phyloP scores from a whole-genome alignment of 1,140 invertebrate genomes.

The Drosophila triauraria region DNA sequence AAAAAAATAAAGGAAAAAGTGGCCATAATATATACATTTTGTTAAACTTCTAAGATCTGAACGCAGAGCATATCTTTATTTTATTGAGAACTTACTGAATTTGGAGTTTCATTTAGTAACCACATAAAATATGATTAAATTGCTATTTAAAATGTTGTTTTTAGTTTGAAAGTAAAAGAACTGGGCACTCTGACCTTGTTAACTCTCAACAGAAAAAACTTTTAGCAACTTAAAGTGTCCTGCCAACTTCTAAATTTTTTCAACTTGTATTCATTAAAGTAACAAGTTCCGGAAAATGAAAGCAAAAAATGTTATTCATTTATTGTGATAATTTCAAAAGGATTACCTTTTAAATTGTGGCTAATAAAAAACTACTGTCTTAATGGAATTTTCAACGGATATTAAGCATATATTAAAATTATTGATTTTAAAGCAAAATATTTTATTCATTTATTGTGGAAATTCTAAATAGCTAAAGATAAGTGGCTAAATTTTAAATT shows the following conservation, averaged over 20 bases:
- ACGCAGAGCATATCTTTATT: too few species aligned
- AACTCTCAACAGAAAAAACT: not conserved
- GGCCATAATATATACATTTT: not conserved
- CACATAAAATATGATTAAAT: not conserved
- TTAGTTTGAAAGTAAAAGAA: not conserved
- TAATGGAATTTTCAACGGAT: too few species aligned
- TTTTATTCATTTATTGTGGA: too few species aligned
- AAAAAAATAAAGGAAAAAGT: too few species aligned
- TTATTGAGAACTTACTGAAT: not conserved
- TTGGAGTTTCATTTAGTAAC: not conserved
- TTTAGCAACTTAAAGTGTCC: not conserved
- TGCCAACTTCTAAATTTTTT: not conserved
- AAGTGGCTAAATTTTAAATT: too few species aligned
- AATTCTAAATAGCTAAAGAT: too few species aligned
- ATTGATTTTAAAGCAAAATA: too few species aligned
- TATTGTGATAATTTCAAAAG: not conserved
- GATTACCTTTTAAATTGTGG: not conserved
- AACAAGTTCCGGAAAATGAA: conserved; percentile 5
- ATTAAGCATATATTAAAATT: too few species aligned
- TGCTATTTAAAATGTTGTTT: not conserved
- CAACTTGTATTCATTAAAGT: not conserved
- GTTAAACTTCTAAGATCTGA: not conserved
- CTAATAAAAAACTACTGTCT: too few species aligned
- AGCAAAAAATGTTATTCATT: not conserved
- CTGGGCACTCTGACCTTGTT: not conserved